phyloP scores from a whole-genome alignment of 92 coral and sea anemone species.

The Phymanthus crucifer region DNA sequence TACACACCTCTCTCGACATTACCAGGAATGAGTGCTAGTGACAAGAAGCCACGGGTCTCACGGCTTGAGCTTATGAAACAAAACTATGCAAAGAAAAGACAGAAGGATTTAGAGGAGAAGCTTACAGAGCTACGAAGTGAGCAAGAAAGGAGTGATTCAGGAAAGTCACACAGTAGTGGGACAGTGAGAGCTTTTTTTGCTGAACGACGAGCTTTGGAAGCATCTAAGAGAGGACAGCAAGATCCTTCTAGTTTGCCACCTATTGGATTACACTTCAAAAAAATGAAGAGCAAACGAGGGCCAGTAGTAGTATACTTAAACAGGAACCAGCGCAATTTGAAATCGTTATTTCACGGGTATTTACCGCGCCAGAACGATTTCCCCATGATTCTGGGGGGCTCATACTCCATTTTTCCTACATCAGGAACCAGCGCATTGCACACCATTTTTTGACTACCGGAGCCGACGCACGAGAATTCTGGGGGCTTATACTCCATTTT shows the following conservation, averaged over 20 bases:
- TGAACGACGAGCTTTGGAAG: constrained; percentile 88
- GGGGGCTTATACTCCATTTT: too few relatives aligned
- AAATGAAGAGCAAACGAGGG: constrained; percentile 44
- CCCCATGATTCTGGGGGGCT: too few relatives aligned
- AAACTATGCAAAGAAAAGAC: constrained; percentile 79
- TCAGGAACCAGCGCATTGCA: too few relatives aligned
- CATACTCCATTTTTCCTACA: too few relatives aligned
- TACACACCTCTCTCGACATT: constrained; percentile 14
- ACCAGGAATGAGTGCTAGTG: constrained; percentile 55
- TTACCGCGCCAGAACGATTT: too few relatives aligned
- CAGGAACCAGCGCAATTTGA: too few relatives aligned
- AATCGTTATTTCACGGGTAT: too few relatives aligned
- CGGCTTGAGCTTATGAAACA: constrained; percentile 78
- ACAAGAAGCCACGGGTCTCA: constrained; percentile 59
- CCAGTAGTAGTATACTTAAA: too few relatives aligned
- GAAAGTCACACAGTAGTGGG: constrained; percentile 64
- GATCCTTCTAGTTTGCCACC: constrained; percentile 82
- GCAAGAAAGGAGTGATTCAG: constrained; percentile 21
- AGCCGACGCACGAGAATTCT: too few relatives aligned
- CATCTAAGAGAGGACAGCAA: constrained; percentile 50
- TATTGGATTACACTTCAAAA: constrained; percentile 72
- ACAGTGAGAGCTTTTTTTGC: constrained; percentile 93
- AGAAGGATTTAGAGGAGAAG: constrained; percentile 75
- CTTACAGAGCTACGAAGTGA: constrained; percentile 53
- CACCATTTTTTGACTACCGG: too few relatives aligned